Base-by-base conservation (phyloP, 1,140 invertebrate genomes). In the Apis cerana region DNA sequence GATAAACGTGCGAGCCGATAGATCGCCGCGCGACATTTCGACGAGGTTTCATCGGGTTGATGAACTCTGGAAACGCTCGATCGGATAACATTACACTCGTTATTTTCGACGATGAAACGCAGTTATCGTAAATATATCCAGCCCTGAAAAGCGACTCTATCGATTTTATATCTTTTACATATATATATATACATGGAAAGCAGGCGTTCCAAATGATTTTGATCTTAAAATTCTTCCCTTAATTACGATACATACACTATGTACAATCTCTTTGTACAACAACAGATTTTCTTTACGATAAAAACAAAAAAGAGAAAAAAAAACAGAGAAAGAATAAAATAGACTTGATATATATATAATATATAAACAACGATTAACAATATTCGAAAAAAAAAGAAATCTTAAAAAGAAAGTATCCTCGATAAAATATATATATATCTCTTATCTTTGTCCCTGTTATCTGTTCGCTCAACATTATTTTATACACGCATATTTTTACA, bases 241-340 rank as follows among this genome's bases (percentile, higher is more conserved):
- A 43, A 33, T 58, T 33, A 59, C 23, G 13, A 67, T 83, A 83
- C 80, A 75, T 77, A 77, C 74, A 85, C n/a, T 87, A 87, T 85
- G 61, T 80, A 87, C 76, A 86, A 64, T 43, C 52, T 69, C 54
- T 85, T 86, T 87, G 69, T 86, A 87, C 68, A 84, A 27, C 27
- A 27, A 27, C 27, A 27, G 54, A 33, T 33, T 75, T 43, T 61
- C 23, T 19, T 77, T 23, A 23, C 27, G 75, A 59, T 54, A 43
- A 61, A 23, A 23, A 64, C 54, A 64, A 33, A 23, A 56, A 1
- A 52, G 52, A n/a, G 8, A 52, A 19, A 58, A 19, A 5, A 23
- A 33, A n/a, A 9, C 19, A 56, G 48, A 21, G 9, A 27, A 33
- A n/a, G 3, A 21, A 17, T 17, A 23, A 13, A n/a, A 13, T 68